Base-by-base conservation (phyloP, 2,888 invertebrate genomes). In the Dioctria rufipes region DNA sequence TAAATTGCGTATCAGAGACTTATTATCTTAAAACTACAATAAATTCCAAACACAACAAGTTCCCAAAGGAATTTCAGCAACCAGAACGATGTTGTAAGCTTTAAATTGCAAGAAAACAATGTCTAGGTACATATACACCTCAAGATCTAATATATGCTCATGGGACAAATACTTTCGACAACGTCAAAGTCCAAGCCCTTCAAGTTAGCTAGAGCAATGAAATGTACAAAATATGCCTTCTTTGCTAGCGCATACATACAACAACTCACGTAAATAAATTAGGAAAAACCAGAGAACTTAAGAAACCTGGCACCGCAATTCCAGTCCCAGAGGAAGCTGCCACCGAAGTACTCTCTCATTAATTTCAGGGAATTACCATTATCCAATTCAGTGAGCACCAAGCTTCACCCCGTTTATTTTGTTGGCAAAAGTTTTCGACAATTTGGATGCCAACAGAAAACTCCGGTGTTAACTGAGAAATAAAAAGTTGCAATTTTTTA, bases 321-420 rank as follows among this genome's bases (percentile, higher is more conserved):
- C 25, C 61, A 63, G 39, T 39, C 61, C 61, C 9, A 63, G 61
- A 63, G 37, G 6, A 63, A 40, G 37, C 40, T 63, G 61, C 61
- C 39, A 25, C 25, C 25, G 6, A 63, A 63, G 61, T 63, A 63
- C 61, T 37, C 40, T 63, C 61, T 63, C 61, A 63, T 63, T 63
- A 63, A 63, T 63, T 63, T 63, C 11, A 11, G 9, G 39, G 61
- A 63, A 63, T 63, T 63, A 63, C 61, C 61, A 63, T 63, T 63
- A 63, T 63, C 61, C 61, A 39, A 63, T 63, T 63, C 61, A 63
- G 37, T 63, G 61, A 63, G 61, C 61, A 63, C 39, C 37, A 63
- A 63, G 39, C 11, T 63, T 63, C 37, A 63, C 61, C 61, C 61
- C 61, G 39, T 63, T 63, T 63, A 63, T 63, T 63, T 63, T 63